Evolutionary conservation across 1,140 invertebrate genomes (phyloP).

Genomic region (Leptinotarsa texana): DNA sequence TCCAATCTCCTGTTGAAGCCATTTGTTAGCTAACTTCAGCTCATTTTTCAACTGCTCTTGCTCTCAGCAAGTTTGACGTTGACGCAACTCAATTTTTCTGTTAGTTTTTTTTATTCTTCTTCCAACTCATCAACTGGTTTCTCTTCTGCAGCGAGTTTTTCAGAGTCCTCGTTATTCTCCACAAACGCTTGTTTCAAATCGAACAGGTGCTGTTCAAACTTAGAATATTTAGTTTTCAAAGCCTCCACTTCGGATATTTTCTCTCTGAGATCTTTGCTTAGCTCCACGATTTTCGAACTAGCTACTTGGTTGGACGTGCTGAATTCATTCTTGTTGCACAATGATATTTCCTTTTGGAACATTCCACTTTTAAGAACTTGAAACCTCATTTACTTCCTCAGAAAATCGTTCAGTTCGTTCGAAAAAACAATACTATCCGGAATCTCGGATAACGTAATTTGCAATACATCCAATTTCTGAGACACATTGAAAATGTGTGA

Average conservation of each 20-base stretch:
- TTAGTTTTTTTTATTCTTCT: conserved; percentile 61
- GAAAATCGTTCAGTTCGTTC: conserved; percentile 50
- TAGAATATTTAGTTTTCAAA: conserved; percentile 53
- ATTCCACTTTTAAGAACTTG: conserved; percentile 53
- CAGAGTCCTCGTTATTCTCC: conserved; percentile 10
- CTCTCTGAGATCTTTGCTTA: conserved; percentile 58
- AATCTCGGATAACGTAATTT: conserved; percentile 17
- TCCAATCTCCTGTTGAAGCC: conserved; percentile 70
- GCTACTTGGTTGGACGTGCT: conserved; percentile 41
- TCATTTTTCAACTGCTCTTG: conserved; percentile 70
- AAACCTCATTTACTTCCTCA: conserved; percentile 24
- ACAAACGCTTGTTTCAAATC: conserved; percentile 36
- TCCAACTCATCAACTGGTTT: conserved; percentile 37
- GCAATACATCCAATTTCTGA: conserved; percentile 10
- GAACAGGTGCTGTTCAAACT: conserved; percentile 47
- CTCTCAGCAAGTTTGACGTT: conserved; percentile 69
- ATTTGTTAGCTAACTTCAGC: conserved; percentile 64
- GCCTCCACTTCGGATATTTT: conserved; percentile 55
- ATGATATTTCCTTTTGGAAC: conserved; percentile 44
- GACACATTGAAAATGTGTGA: conserved; percentile 12
- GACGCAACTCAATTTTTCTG: conserved; percentile 62
- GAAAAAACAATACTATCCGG: conserved; percentile 27
- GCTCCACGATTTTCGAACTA: conserved; percentile 56
- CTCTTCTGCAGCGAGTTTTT: conserved; percentile 1
- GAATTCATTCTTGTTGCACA: conserved; percentile 22